A percentile compares a stretch with the other conserved stretches of the same genome.
Conservation (phyloP, 2,888 invertebrate species). For the Ennomos erosarius region DNA sequence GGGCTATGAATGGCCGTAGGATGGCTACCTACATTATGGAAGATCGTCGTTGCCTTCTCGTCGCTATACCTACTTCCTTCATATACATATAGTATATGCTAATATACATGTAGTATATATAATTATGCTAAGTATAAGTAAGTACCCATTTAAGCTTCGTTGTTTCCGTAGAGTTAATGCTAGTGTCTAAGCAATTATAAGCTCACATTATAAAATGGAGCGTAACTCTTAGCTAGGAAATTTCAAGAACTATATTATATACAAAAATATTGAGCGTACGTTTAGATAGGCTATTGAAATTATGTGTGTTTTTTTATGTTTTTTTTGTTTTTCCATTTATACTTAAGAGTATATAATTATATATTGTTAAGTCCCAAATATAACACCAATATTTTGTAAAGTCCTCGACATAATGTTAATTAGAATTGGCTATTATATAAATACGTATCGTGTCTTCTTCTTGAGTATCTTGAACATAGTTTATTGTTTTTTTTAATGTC, state of each 20-base stretch:
- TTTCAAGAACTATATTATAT: conserved; percentile 72
- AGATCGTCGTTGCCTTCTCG: conserved; percentile 66
- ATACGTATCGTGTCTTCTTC: conserved; percentile 24
- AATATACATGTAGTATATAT: conserved; percentile 50
- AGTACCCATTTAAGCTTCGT: conserved; percentile 55
- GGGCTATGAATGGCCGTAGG: conserved; percentile 40
- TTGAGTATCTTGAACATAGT: conserved; percentile 47
- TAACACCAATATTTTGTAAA: conserved; percentile 49
- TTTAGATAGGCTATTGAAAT: conserved; percentile 74
- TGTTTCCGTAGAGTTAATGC: conserved; percentile 52
- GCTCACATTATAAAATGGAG: conserved; percentile 60
- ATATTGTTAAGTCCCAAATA: conserved; percentile 47
- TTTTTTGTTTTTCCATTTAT: conserved; percentile 28
- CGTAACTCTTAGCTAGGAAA: conserved; percentile 71
- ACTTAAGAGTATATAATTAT: conserved; percentile 35
- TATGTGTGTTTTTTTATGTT: conserved; percentile 34
- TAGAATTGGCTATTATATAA: conserved; percentile 37
- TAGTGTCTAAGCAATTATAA: conserved; percentile 46
- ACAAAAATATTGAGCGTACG: conserved; percentile 60
- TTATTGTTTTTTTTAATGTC: conserved; percentile 44
- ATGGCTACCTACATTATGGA: conserved; percentile 4
- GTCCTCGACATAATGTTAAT: conserved; percentile 41
- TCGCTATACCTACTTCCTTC: conserved; percentile 70
- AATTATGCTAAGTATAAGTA: conserved; percentile 38
- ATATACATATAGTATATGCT: conserved; percentile 50